Evolutionary conservation across 2,797 vertebrate genomes (phyloP).

Genomic region (Babyrousa celebensis): DNA sequence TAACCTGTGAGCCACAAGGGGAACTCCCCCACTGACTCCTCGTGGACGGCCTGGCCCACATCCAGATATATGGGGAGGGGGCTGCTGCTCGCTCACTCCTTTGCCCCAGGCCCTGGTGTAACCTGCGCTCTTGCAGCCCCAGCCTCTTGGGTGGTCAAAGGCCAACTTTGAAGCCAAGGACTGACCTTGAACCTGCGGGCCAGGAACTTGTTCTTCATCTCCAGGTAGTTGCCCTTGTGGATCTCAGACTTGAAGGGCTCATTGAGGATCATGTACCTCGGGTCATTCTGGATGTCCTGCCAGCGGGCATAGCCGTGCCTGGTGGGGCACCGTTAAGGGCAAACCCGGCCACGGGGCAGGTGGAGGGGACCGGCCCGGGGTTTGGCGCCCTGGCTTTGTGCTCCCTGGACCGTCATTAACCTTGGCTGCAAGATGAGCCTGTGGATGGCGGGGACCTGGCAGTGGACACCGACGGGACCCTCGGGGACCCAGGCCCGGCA

Average conservation of each 20-base stretch:
- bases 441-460: rapidly evolving
- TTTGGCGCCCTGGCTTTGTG: rapidly evolving
- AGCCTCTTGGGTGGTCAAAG: background rate
- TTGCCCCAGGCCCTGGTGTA: rapidly evolving
- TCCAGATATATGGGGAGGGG: rapidly evolving
- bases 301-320: slow-evolving; percentile 99
- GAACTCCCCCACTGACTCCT: background rate
- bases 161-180: background rate
- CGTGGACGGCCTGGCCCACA: background rate
- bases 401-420: background rate
- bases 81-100: rapidly evolving
- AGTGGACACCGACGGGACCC: rapidly evolving
- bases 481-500: rapidly evolving
- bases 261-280: slow-evolving; percentile 96
- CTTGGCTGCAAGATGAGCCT: rapidly evolving
- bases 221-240: slow-evolving; percentile 98
- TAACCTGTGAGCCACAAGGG: too few relatives aligned
- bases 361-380: rapidly evolving
- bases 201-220: slow-evolving; percentile 99
- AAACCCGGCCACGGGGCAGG: background rate
- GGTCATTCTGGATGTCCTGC: slow-evolving; percentile 99
- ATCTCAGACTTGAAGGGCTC: slow-evolving; percentile 99
- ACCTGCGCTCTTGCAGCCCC: rapidly evolving
- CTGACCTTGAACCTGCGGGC: slow-evolving; percentile 97
- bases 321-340: slow-evolving; percentile 91